Evolutionary conservation across 2,888 invertebrate species (phyloP).

Genomic region (Phrixothrix hirtus): DNA sequence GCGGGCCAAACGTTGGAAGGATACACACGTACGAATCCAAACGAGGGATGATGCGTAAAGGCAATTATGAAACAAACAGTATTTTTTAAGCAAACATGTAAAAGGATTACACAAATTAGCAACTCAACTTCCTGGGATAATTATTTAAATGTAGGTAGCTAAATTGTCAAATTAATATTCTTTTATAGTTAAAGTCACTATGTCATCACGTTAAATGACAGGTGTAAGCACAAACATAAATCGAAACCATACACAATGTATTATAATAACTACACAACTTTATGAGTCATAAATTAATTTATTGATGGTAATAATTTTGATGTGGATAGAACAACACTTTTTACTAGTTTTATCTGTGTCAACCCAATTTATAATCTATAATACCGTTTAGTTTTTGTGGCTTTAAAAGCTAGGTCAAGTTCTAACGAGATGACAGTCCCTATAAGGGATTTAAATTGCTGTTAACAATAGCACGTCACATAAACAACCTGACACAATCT

Average conservation of each 20-base stretch:
- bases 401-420: constrained; percentile 9
- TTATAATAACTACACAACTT: constrained; percentile 42
- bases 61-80: constrained; percentile 31
- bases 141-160: background rate
- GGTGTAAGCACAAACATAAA: constrained; percentile 42
- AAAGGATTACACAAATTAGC: constrained; percentile 1
- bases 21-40: constrained; percentile 35
- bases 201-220: constrained; percentile 35
- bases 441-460: constrained; percentile 33
- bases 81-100: constrained; percentile 12
- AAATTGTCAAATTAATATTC: constrained; percentile 5
- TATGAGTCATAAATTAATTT: constrained; percentile 52
- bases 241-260: constrained; percentile 43
- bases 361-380: constrained; percentile 9
- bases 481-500: constrained; percentile 31
- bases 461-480: constrained; percentile 38
- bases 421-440: constrained; percentile 32
- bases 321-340: constrained; percentile 38
- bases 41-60: constrained; percentile 26
- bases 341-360: constrained; percentile 16
- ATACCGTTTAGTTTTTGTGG: constrained; percentile 18
- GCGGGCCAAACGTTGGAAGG: constrained; percentile 38
- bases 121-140: constrained; percentile 13
- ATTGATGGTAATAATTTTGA: constrained; percentile 48
- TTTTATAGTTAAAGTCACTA: constrained; percentile 29